Conservation (phyloP, 2,113 vertebrate species). For the Hiodon alosoides region DNA sequence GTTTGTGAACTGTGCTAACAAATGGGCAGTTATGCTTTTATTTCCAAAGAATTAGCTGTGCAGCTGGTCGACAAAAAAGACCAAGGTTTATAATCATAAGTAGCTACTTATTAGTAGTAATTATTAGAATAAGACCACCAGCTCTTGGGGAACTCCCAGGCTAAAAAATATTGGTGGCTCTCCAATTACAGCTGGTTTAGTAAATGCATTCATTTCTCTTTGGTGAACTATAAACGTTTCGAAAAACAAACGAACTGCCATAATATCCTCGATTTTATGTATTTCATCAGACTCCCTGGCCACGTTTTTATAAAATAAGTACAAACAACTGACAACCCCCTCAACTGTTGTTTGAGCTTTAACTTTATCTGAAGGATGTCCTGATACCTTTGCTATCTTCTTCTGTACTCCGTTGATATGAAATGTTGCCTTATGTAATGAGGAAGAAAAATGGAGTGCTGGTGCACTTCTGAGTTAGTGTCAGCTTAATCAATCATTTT, state of each 20-base stretch:
- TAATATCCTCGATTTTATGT: neutral
- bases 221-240: no score
- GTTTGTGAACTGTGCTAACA: neutral
- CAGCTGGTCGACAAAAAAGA: no score
- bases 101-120: no score
- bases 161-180: no score
- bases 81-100: no score
- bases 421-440: conserved; percentile 71
- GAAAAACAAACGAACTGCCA: no score
- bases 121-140: no score
- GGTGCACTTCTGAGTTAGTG: conserved; percentile 64
- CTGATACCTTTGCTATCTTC: conserved; percentile 63
- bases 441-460: conserved; percentile 61
- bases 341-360: conserved; percentile 52
- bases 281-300: neutral
- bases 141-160: no score
- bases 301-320: neutral
- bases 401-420: conserved; percentile 61
- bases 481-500: conserved; percentile 80
- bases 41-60: no score
- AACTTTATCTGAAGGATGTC: conserved; percentile 61
- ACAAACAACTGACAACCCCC: neutral
- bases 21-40: neutral
- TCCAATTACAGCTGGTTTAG: no score
- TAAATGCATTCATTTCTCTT: no score